phyloP scores from a whole-genome alignment of 1,140 invertebrate species.

The Eurosta solidaginis region DNA sequence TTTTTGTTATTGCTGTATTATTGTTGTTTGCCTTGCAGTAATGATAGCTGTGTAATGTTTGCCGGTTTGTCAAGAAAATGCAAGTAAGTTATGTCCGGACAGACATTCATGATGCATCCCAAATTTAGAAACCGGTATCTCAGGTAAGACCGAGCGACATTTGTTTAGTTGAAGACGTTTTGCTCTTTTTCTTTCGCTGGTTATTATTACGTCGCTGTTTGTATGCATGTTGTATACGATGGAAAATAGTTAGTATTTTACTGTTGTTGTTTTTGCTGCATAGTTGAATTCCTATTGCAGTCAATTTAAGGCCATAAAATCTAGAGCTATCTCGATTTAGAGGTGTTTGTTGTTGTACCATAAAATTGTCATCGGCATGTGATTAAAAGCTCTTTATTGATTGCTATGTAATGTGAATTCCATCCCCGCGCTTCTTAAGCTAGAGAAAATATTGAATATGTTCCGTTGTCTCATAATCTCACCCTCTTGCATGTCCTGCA shows the following conservation, averaged over 20 bases:
- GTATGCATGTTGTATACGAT: background rate
- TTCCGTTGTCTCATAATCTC: no score
- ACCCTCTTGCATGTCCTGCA: no score
- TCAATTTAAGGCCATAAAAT: background rate
- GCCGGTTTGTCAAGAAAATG: background rate
- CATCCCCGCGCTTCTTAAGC: no score
- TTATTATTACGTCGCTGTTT: background rate
- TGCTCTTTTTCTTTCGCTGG: background rate
- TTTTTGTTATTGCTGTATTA: background rate
- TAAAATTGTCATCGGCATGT: no score
- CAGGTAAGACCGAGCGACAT: background rate
- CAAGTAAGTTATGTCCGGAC: conserved; percentile 15
- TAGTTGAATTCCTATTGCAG: background rate
- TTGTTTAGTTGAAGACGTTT: background rate
- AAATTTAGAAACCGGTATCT: conserved; percentile 26
- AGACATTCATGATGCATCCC: background rate
- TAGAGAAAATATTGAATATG: no score
- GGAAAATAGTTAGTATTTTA: background rate
- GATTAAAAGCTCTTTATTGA: no score
- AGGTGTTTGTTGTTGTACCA: no score
- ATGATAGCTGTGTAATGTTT: background rate
- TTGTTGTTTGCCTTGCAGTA: background rate
- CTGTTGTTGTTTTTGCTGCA: background rate
- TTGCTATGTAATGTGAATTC: no score
- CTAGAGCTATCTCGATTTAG: no score